Percentiles rank a stretch among this genome's conserved stretches.
Evolutionary conservation across 2,797 vertebrate genomes (phyloP).

Genomic region (Myripristis jacobus): DNA sequence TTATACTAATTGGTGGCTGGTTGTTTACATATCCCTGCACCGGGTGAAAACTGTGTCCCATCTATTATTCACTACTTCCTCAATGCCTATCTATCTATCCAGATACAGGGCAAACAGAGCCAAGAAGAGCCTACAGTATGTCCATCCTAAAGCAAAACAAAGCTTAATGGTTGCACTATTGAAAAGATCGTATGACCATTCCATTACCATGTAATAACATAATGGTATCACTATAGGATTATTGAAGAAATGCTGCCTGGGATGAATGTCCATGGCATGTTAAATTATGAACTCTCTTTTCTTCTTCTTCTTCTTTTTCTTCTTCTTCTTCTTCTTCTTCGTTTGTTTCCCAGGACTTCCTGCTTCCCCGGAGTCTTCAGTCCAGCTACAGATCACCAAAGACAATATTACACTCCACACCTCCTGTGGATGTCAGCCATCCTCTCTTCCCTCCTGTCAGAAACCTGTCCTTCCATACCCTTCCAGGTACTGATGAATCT

Average conservation of each 20-base stretch:
- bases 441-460: conserved; percentile 77
- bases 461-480: conserved; percentile 71
- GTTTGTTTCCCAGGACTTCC: conserved; percentile 76
- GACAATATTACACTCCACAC: conserved; percentile 17
- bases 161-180: background rate
- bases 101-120: conserved; percentile 36
- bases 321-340: conserved; percentile 15
- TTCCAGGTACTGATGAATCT: conserved; percentile 53
- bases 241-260: too few species aligned
- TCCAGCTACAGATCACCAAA: conserved; percentile 49
- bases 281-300: too few species aligned
- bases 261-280: too few species aligned
- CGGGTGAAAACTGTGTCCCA: conserved; percentile 57
- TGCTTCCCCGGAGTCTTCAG: conserved; percentile 76
- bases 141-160: background rate
- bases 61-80: conserved; percentile 65
- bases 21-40: conserved; percentile 54
- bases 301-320: too few species aligned
- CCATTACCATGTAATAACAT: too few species aligned
- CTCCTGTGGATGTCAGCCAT: conserved; percentile 37
- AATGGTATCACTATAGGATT: too few species aligned
- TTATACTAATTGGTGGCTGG: conserved; percentile 35
- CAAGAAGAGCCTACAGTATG: conserved; percentile 11
- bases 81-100: conserved; percentile 46
- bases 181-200: background rate